Evolutionary conservation across 2,113 vertebrate species (phyloP), one percentile per base, ranked within the genome.

Genomic region (Acanthochromis polyacanthus): DNA sequence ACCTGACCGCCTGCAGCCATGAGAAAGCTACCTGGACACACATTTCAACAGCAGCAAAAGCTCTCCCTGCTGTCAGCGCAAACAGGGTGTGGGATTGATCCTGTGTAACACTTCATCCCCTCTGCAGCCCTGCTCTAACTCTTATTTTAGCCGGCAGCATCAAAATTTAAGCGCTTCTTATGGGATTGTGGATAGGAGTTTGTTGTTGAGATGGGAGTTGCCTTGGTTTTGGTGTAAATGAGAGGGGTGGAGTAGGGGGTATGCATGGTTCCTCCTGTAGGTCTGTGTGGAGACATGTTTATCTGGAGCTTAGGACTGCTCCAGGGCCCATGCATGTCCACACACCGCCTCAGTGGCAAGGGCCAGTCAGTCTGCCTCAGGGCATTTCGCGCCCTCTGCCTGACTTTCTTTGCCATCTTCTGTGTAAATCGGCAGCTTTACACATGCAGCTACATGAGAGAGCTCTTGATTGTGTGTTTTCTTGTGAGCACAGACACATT

Each of bases 211-310:
- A 75, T 59, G 43, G 76, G 80, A 84, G 73, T 93, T 89, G 84
- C 72, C 81, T 91, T 90, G 82, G 89, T 84, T 78, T 78, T 91
- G 92, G 78, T 94, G 80, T 95, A 95, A 96, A 95, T 89, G 94
- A 93, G 86, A 92, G 87, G 91, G 10, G 58, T 4, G 25, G 30
- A 32, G 86, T 79, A 87, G 15, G 53, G 62, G 11, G 16, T 85
- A 28, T 67, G 86, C 11, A 6, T 8, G 64, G 67, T 62, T 94
- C 86, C 91, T 92, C 73, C 84, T 84, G 83, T 76, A 90, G 85
- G 91, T 95, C 81, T 83, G 88, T 89, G 91, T 93, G 77, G 86
- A 93, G 90, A 93, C 94, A 93, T 95, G 95, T 95, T 95, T 84
- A 89, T 93, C 95, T 75, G 38, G 81, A 82, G 70, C 52, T 70